phyloP scores from a whole-genome alignment of 2,888 invertebrate species.

The Mystacides longicornis region DNA sequence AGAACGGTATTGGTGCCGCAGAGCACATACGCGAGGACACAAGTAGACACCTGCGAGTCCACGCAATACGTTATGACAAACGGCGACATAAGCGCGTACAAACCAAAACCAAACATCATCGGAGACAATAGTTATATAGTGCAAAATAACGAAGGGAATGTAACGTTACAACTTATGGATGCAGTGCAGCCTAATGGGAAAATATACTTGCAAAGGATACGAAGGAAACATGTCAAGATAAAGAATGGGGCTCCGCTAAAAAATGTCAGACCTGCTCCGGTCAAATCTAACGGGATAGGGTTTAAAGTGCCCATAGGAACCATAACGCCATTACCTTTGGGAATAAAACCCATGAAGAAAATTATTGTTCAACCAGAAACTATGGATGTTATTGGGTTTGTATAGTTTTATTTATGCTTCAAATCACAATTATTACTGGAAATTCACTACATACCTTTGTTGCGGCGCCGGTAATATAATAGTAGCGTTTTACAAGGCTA shows the following conservation, averaged over 20 bases:
- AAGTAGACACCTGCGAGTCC: not conserved
- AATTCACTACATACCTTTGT: no score
- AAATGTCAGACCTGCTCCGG: not conserved
- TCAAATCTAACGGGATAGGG: slow-evolving; percentile 6
- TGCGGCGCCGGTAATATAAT: no score
- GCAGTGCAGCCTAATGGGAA: not conserved
- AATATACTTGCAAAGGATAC: not conserved
- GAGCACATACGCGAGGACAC: not conserved
- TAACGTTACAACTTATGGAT: not conserved
- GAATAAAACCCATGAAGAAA: slow-evolving; percentile 13
- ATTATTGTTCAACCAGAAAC: slow-evolving; percentile 14
- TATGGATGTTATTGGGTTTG: slow-evolving; percentile 9
- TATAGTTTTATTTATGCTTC: not conserved
- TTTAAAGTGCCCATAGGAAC: slow-evolving; percentile 7
- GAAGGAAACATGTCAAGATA: slow-evolving; percentile 1
- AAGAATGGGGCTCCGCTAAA: slow-evolving; percentile 13
- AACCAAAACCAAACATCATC: slow-evolving; percentile 3
- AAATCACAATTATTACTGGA: not conserved
- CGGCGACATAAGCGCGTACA: slow-evolving; percentile 9
- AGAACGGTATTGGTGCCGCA: not conserved
- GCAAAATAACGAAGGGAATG: slow-evolving; percentile 1
- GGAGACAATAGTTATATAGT: slow-evolving; percentile 2
- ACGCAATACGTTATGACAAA: slow-evolving; percentile 13
- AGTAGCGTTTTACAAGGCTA: no score
- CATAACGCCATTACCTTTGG: slow-evolving; percentile 15